Base-by-base conservation (phyloP, 2,113 vertebrate genomes). In the Proterorhinus semilunaris region DNA sequence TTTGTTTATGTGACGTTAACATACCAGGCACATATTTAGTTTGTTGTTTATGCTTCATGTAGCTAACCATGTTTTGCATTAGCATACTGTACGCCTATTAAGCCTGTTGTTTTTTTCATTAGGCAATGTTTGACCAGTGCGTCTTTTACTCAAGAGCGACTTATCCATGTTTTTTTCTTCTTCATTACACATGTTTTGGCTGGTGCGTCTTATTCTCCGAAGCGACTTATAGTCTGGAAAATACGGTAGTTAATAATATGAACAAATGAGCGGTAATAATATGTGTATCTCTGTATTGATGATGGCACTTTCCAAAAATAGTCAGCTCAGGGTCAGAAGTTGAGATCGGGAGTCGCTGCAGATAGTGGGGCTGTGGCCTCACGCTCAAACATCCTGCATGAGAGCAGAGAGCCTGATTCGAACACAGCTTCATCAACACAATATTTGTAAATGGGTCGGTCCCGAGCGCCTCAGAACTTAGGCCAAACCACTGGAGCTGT, bases 251-350 rank as follows among this genome's bases (percentile, higher is more conserved):
- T 21, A 21, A 21, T 21, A 55, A 55, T 8, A 55, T 7, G n/a
- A 55, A 55, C 27, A 10, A 8, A 55, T 55, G 53, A 10, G n/a
- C 53, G 6, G 48, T 50, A 6, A 50, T 50, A 50, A 6, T 15
- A 5, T 11, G 12, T 27, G 27, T 47, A 47, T 47, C 46, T 8
- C 11, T 58, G 6, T 3, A 12, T 13, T 13, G 27, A 13, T 58
- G 27, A 58, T 27, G 27, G 27, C 2, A 12, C 55, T 42, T 42
- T 13, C 21, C 27, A 7, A 58, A 58, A 58, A 58, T 58, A 58
- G 10, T 43, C 65, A 76, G 62, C 68, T 59, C 49, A 6, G 68
- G 47, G 82, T 66, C 54, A 55, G 55, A 11, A 36, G 27, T 7
- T 36, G 27, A 36, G 27, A 36, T 36, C 27, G 4, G 0, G 54